Conservation (phyloP, 2,113 vertebrate species). For the Eupsittula cactorum region DNA sequence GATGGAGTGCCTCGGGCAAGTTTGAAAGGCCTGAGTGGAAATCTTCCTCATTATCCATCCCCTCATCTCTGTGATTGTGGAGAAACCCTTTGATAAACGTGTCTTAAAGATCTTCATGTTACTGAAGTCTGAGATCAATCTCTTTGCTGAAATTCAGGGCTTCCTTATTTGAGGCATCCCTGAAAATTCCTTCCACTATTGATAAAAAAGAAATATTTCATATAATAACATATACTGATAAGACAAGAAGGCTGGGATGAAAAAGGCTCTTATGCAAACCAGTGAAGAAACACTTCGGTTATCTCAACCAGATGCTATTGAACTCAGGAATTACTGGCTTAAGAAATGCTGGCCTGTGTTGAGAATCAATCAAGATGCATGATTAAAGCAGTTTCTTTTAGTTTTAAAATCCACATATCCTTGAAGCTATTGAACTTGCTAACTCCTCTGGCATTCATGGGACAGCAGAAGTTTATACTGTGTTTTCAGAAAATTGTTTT, state of each 20-base stretch:
- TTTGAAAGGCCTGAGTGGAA: background rate
- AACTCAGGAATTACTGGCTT: slow-evolving; percentile 25
- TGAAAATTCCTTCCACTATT: slow-evolving; percentile 20
- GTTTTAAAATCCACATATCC: background rate
- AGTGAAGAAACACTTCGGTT: slow-evolving; percentile 2
- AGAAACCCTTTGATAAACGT: background rate
- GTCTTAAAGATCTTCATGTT: background rate
- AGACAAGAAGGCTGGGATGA: background rate
- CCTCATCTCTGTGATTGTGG: background rate
- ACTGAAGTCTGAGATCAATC: background rate
- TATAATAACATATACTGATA: background rate
- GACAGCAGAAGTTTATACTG: background rate
- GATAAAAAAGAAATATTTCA: slow-evolving; percentile 10
- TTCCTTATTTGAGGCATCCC: background rate
- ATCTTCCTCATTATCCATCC: background rate
- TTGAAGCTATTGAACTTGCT: background rate
- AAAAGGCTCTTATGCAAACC: slow-evolving; percentile 16
- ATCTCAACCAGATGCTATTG: slow-evolving; percentile 17
- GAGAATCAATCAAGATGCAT: background rate
- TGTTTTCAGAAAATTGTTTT: background rate
- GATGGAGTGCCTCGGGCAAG: background rate
- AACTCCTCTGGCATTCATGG: background rate
- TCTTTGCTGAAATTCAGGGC: background rate
- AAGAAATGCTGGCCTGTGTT: background rate
- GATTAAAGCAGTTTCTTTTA: background rate